Conservation (phyloP, 2,797 vertebrate genomes). For the Glyptemys insculpta region DNA sequence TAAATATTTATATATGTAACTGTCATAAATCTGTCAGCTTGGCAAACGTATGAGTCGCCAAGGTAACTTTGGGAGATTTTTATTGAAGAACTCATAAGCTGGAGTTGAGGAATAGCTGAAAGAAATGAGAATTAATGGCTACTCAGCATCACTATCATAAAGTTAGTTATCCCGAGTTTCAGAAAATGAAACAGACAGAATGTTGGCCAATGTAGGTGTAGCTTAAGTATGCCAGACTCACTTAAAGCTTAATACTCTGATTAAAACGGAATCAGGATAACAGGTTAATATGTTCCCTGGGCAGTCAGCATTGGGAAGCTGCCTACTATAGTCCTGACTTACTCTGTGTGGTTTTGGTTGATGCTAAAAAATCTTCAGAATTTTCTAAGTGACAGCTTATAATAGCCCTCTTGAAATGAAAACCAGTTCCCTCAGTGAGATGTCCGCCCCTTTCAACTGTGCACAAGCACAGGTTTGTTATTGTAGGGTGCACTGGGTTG, state of each 20-base stretch:
- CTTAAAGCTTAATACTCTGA: background rate
- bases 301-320: background rate
- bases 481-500: background rate
- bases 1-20: conserved; percentile 87
- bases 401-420: background rate
- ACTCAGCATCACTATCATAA: conserved; percentile 54
- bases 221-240: background rate
- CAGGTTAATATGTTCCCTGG: background rate
- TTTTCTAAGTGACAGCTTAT: background rate
- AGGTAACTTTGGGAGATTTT: conserved; percentile 82
- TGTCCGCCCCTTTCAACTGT: background rate
- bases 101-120: conserved; percentile 68
- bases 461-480: background rate
- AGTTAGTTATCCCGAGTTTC: conserved; percentile 68
- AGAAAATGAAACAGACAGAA: conserved; percentile 47
- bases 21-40: conserved; percentile 84
- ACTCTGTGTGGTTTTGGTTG: background rate
- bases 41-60: conserved; percentile 81
- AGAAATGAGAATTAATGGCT: conserved; percentile 65
- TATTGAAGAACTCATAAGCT: conserved; percentile 69
- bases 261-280: conserved; percentile 3
- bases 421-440: background rate
- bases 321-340: background rate
- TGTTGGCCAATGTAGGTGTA: background rate
- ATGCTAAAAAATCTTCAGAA: background rate